Percentiles rank a stretch among this genome's conserved stretches.
These are phyloP conservation scores for Lampris megalopsis DNA, from an alignment of 2,113 vertebrate genomes.

Conservation along the genomic window DNA sequence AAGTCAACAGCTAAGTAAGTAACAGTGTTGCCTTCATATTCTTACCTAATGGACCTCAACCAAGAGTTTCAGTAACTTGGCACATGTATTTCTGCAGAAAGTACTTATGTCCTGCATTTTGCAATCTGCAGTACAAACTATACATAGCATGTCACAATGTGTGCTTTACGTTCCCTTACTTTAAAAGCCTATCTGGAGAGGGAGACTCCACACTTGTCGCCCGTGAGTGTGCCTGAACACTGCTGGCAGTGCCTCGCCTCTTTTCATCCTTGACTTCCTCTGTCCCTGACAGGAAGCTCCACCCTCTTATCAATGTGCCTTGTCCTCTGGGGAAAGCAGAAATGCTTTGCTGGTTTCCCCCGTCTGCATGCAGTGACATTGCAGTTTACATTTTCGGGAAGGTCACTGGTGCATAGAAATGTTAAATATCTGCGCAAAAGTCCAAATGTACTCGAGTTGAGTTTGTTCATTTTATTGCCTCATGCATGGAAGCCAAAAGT, in stretches of 20 bases:
- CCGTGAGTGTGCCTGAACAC: conserved; percentile 40
- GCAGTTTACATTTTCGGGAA: conserved; percentile 54
- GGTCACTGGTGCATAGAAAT: not conserved
- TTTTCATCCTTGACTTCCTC: conserved; percentile 61
- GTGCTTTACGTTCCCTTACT: not conserved
- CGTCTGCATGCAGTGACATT: not conserved
- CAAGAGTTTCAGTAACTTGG: not conserved
- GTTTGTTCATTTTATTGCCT: not conserved
- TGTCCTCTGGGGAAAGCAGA: conserved; percentile 33
- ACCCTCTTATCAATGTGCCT: conserved; percentile 59
- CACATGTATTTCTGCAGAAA: not conserved
- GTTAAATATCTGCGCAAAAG: not conserved
- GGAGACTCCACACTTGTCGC: conserved; percentile 9
- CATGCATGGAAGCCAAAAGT: conserved; percentile 18
- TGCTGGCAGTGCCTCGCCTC: conserved; percentile 44
- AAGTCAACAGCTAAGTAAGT: conserved; percentile 20
- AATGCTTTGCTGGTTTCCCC: not conserved
- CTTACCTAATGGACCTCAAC: not conserved
- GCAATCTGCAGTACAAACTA: too few species aligned
- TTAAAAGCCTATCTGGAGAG: not conserved
- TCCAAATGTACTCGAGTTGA: not conserved
- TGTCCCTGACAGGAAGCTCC: conserved; percentile 69
- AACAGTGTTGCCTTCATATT: not conserved
- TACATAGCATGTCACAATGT: too few species aligned
- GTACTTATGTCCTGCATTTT: too few species aligned